These are phyloP conservation scores for Microplitis demolitor DNA, from an alignment of 1,140 invertebrate species.

Conservation along the genomic window DNA sequence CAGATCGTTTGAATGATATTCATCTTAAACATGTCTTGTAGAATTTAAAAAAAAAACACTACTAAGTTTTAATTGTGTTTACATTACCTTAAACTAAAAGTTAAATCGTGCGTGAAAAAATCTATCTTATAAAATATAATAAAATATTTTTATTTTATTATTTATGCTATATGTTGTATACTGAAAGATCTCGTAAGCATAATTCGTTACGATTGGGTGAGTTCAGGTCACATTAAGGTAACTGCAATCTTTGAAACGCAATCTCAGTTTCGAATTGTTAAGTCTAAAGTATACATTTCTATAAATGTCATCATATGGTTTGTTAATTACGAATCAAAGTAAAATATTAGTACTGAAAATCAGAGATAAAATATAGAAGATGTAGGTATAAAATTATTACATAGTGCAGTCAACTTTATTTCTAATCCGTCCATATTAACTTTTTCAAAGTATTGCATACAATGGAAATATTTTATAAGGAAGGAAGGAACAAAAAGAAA, in stretches of 20 bases:
- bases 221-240: neutral
- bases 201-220: slow-evolving; percentile 1
- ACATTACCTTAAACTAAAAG: neutral
- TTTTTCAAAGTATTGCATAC: no score
- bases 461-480: neutral
- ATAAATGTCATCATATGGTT: neutral
- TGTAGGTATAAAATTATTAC: neutral
- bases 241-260: neutral
- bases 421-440: no score
- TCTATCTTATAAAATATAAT: neutral
- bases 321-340: neutral
- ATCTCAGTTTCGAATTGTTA: neutral
- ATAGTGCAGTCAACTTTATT: neutral
- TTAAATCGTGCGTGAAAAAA: slow-evolving; percentile 2
- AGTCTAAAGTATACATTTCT: neutral
- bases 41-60: neutral
- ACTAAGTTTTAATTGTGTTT: neutral
- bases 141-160: neutral
- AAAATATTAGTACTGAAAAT: neutral
- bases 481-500: slow-evolving; percentile 1
- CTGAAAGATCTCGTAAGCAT: neutral
- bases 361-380: neutral
- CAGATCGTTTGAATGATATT: no score
- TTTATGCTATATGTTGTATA: neutral
- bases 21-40: no score